Evolutionary conservation across 1,140 invertebrate species (phyloP), one percentile per base, ranked within the genome.

Genomic region (Drosophila azteca): DNA sequence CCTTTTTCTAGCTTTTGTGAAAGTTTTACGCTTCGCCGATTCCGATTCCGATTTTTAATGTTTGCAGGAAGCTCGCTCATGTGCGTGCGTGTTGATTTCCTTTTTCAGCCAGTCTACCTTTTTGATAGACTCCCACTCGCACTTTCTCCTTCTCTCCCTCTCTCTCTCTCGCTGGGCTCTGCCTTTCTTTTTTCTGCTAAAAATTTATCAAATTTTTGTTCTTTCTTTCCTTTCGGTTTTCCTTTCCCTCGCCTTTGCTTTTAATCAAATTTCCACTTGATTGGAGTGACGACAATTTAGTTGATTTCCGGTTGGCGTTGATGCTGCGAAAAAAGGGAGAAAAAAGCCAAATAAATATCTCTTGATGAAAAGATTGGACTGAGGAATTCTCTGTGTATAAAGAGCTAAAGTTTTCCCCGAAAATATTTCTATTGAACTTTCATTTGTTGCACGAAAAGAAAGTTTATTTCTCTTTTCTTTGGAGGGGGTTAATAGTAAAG

Each of bases 251-350:
- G 61, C 58, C 49, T 31, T 45, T 53, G 43, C 59, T 75, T 77
- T 87, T 87, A 87, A 87, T 87, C 83, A 87, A 87, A 87, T 87
- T 87, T 87, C 79, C 83, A 88, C 83, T 87, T 87, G 83, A 85
- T 71, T 85, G 83, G 79, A 87, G 79, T 83, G 75, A 79, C 79
- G 83, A 88, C 82, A 87, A 88, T 87, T 87, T 83, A 74, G 79
- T 83, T 77, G 83, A 87, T 88, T 87, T 87, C 71, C 82, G 59
- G 74, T 78, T 81, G 72, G 67, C 65, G 71, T 74, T 74, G 60
- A 53, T 53, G 71, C 57, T 55, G 29, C 17, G 24, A 26, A 44
- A 57, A 49, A 43, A 17, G 26, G 11, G 20, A 49, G 5, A 29
- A 31, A 9, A 13, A 8, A 31, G 6, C 20, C 15, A 39, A 39